These are phyloP conservation scores for Nothura maculosa DNA, from an alignment of 2,797 vertebrate genomes.

Conservation along the genomic window DNA sequence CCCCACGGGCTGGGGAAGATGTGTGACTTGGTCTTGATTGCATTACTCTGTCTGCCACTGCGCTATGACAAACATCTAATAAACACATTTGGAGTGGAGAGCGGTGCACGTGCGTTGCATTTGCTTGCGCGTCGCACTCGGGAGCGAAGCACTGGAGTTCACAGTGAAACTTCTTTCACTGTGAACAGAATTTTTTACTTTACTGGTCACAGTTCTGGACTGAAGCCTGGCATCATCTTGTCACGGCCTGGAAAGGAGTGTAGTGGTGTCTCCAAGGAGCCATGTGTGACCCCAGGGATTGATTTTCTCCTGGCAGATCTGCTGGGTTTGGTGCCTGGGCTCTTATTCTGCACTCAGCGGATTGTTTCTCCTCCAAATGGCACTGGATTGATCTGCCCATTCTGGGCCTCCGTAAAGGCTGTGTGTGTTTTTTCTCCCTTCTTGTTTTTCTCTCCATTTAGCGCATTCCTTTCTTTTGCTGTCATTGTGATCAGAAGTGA, in stretches of 20 bases:
- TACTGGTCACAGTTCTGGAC: neutral
- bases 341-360: neutral
- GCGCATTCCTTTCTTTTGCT: neutral
- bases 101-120: fast-evolving
- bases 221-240: fast-evolving
- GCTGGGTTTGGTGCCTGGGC: fast-evolving
- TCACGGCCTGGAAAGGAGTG: neutral
- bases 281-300: neutral
- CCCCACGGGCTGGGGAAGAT: neutral
- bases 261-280: neutral
- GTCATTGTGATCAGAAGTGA: neutral
- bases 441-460: neutral
- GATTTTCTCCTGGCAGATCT: neutral
- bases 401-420: neutral
- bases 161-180: fast-evolving
- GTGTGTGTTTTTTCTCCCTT: neutral
- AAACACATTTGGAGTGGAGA: neutral
- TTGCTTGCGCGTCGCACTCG: neutral
- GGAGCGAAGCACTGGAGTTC: neutral
- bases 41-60: neutral
- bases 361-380: neutral
- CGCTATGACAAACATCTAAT: slow-evolving; percentile 7
- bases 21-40: slow-evolving; percentile 36
- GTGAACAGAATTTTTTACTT: no score
- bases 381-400: neutral